A percentile compares a stretch with the other conserved stretches of the same genome.
phyloP scores from a whole-genome alignment of 2,888 invertebrate genomes.

The Danaus chrysippus region DNA sequence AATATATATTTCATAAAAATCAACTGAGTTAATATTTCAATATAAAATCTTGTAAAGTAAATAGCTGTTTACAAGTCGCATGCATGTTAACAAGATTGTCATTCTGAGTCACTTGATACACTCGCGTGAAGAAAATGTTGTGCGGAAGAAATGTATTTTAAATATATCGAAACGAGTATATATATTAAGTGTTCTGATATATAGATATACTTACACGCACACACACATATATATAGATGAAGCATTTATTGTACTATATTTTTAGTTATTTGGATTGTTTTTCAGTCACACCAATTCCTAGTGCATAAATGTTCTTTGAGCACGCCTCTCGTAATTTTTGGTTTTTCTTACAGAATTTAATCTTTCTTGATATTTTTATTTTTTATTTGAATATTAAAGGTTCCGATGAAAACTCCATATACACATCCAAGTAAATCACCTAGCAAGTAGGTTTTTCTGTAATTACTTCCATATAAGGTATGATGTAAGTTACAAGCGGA shows the following conservation, averaged over 20 bases:
- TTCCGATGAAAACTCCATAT: conserved; percentile 3
- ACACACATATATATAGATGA: conserved; percentile 1
- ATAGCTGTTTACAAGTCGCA: conserved; percentile 21
- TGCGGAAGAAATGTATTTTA: background rate
- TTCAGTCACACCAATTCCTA: conserved; percentile 13
- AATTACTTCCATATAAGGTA: conserved; percentile 27
- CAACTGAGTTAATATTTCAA: background rate
- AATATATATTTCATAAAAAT: too few species aligned
- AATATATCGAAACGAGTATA: background rate
- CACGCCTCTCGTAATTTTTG: conserved; percentile 13
- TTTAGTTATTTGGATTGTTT: conserved; percentile 14
- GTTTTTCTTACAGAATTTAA: background rate
- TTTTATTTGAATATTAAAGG: background rate
- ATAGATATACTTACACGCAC: too few species aligned
- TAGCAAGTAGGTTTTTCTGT: conserved; percentile 31
- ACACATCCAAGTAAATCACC: conserved; percentile 38
- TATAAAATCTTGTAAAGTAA: background rate
- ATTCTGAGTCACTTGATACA: conserved; percentile 30
- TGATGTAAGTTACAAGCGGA: conserved; percentile 18
- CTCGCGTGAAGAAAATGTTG: conserved; percentile 43
- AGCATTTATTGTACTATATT: conserved; percentile 4
- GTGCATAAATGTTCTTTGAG: conserved; percentile 9
- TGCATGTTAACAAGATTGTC: conserved; percentile 33
- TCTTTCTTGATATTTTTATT: background rate
- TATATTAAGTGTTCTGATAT: too few species aligned